These are phyloP conservation scores for Apodemus sylvaticus DNA, from an alignment of 2,113 vertebrate genomes.

Conservation along the genomic window DNA sequence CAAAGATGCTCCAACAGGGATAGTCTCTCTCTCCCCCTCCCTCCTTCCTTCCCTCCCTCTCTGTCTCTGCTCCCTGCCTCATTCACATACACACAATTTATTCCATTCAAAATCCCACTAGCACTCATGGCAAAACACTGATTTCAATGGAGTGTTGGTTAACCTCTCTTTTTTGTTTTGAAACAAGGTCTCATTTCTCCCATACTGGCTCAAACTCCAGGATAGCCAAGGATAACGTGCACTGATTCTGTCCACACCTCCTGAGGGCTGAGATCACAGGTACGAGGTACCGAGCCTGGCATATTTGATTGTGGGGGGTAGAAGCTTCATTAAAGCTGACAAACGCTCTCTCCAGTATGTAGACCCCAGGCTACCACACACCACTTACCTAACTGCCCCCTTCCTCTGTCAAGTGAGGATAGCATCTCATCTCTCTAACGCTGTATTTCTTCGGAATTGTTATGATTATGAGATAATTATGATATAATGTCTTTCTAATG, in stretches of 20 bases:
- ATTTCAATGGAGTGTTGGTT: not conserved
- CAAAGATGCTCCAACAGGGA: not conserved
- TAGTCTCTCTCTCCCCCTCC: not conserved
- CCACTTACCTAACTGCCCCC: not conserved
- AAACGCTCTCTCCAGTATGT: not conserved
- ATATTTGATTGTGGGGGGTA: too few relatives aligned
- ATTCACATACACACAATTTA: not conserved
- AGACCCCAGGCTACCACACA: not conserved
- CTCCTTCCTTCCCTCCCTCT: rapidly evolving
- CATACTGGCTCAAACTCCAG: not conserved
- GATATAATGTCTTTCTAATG: not conserved
- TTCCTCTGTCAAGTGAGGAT: not conserved
- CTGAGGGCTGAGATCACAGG: not conserved
- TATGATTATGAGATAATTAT: too few relatives aligned
- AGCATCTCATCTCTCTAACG: not conserved
- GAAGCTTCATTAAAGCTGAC: not conserved
- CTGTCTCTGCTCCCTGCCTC: not conserved
- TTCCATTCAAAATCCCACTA: not conserved
- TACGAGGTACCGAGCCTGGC: not conserved
- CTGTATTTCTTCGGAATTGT: not conserved
- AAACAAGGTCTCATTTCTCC: not conserved
- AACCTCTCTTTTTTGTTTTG: too few relatives aligned
- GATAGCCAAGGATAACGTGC: not conserved
- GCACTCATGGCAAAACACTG: not conserved
- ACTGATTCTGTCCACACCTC: not conserved